A percentile compares a stretch with the other conserved stretches of the same genome.
Conservation (phyloP, 2,888 invertebrate genomes). For the Eumerus sabulonum region DNA sequence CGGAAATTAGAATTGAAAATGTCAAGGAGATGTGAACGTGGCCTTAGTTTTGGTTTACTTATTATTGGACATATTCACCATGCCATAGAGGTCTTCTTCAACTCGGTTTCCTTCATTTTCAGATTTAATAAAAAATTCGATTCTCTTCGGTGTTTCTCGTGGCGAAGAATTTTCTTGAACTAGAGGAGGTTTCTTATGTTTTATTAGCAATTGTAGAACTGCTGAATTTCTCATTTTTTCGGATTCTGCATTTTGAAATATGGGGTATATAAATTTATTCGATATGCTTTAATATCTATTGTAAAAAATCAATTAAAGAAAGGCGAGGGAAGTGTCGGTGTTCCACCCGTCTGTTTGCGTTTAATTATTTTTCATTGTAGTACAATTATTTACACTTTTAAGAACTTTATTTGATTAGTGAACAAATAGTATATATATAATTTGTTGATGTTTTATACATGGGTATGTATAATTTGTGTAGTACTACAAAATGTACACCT, state of each 20-base stretch:
- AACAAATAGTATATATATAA: no score
- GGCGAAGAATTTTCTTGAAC: constrained; percentile 26
- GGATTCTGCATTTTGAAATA: constrained; percentile 23
- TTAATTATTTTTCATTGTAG: neutral
- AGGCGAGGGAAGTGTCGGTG: constrained; percentile 25
- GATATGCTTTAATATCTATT: constrained; percentile 18
- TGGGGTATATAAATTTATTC: constrained; percentile 57
- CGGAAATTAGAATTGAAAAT: neutral
- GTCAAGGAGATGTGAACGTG: neutral
- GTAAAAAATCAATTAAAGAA: constrained; percentile 55
- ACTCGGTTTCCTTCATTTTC: constrained; percentile 53
- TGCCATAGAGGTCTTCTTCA: constrained; percentile 12
- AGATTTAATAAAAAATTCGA: constrained; percentile 40
- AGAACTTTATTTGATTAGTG: no score
- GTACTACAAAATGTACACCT: neutral
- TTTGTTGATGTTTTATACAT: no score
- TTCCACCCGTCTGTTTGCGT: constrained; percentile 56
- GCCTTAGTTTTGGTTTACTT: constrained; percentile 13
- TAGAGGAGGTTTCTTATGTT: constrained; percentile 16
- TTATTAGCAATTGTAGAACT: no score
- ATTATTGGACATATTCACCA: constrained; percentile 36
- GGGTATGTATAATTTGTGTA: no score
- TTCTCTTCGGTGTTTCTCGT: constrained; percentile 42
- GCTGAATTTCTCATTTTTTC: neutral
- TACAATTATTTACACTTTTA: no score